A percentile compares a stretch with the other conserved stretches of the same genome.
These are phyloP conservation scores for Crotalus horridus DNA, from an alignment of 2,113 vertebrate species.

Conservation along the genomic window DNA sequence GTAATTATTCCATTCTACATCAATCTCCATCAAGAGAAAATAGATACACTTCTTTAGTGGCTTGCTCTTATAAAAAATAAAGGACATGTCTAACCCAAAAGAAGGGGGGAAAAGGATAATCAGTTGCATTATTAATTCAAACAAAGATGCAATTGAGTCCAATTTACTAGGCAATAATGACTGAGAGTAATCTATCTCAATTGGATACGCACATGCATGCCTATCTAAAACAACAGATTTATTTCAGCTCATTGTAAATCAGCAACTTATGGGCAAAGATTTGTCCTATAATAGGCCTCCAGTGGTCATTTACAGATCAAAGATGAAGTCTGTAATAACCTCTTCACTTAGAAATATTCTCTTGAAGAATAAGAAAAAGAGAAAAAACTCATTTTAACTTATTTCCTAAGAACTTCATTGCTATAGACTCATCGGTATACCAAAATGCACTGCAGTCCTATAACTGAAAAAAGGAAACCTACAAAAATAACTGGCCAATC, in stretches of 20 bases:
- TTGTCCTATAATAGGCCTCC: not conserved
- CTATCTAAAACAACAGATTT: not conserved
- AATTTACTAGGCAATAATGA: not conserved
- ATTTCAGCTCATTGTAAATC: not conserved
- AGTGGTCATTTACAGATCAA: not conserved
- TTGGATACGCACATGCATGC: not conserved
- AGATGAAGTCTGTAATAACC: not conserved
- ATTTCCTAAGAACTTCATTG: not conserved
- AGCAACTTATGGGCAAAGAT: not conserved
- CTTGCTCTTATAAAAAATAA: not conserved
- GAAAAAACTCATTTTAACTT: not conserved
- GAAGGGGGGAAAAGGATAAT: not conserved
- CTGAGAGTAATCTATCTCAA: not conserved
- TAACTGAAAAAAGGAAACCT: not conserved
- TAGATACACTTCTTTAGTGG: not conserved
- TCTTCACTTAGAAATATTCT: not conserved
- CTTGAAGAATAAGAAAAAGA: not conserved
- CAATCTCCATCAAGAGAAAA: not conserved
- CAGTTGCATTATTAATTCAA: not conserved
- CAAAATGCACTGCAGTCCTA: not conserved
- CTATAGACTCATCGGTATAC: not conserved
- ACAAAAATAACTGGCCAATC: not conserved
- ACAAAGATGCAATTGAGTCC: not conserved
- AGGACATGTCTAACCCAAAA: not conserved
- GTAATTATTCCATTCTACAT: not conserved